Conservation (phyloP, 1,140 invertebrate species). For the Drosophila elegans region DNA sequence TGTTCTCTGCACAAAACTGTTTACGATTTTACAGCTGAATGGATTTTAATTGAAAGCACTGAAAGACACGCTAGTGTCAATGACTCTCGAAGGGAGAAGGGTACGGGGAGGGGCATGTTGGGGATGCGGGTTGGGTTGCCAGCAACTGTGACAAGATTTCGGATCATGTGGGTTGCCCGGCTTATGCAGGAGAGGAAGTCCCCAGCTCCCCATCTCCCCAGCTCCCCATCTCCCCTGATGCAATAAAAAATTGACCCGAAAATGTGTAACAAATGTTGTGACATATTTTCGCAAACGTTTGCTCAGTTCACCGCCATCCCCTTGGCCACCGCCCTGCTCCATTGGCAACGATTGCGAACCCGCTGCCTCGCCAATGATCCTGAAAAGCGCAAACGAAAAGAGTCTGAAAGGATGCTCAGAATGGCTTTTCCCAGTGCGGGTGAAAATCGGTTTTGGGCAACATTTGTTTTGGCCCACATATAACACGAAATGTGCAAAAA, state of each 20-base stretch:
- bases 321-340: no score
- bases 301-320: conserved; percentile 7
- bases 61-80: conserved; percentile 78
- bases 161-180: conserved; percentile 45
- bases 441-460: conserved; percentile 77
- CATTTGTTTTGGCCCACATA: conserved; percentile 76
- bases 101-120: not conserved
- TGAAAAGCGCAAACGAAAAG: conserved; percentile 71
- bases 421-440: conserved; percentile 48
- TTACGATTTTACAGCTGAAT: conserved; percentile 80
- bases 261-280: conserved; percentile 83
- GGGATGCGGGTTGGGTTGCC: not conserved
- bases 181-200: conserved; percentile 21
- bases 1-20: conserved; percentile 55
- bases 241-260: conserved; percentile 83
- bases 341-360: conserved; percentile 28
- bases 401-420: conserved; percentile 67
- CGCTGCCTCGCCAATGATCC: conserved; percentile 70
- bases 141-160: conserved; percentile 63
- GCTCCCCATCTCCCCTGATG: conserved; percentile 27
- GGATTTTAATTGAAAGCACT: conserved; percentile 79
- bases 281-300: conserved; percentile 80
- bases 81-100: conserved; percentile 36
- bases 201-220: not conserved
- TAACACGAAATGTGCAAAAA: conserved; percentile 72